These are phyloP conservation scores for Xestia xanthographa DNA, from an alignment of 2,888 invertebrate genomes.

Conservation along the genomic window DNA sequence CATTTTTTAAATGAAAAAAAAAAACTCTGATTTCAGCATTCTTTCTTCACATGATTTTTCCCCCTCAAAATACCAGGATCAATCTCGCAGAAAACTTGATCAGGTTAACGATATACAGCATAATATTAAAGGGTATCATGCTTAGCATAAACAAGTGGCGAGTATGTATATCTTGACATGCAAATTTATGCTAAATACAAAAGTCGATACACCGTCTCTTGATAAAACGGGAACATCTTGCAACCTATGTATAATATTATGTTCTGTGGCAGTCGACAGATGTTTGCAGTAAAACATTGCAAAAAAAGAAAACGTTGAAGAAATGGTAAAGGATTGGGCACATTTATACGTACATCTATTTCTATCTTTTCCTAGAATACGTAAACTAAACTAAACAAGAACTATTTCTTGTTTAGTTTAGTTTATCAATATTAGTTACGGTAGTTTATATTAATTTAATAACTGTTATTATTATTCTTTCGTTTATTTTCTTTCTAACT, in stretches of 20 bases:
- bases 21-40: background rate
- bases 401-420: too few relatives aligned
- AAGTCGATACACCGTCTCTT: slow-evolving; percentile 84
- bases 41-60: background rate
- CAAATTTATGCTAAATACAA: slow-evolving; percentile 88
- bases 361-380: too few relatives aligned
- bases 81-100: slow-evolving; percentile 62
- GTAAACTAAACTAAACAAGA: too few relatives aligned
- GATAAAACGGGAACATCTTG: slow-evolving; percentile 64
- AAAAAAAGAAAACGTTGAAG: background rate
- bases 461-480: background rate
- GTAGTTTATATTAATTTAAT: too few relatives aligned
- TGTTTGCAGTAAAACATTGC: slow-evolving; percentile 23
- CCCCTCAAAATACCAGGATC: slow-evolving; percentile 41
- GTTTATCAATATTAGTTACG: too few relatives aligned
- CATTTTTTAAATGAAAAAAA: too few relatives aligned
- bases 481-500: too few relatives aligned
- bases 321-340: background rate
- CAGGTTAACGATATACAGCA: slow-evolving; percentile 72
- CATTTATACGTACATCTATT: too few relatives aligned
- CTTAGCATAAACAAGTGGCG: slow-evolving; percentile 78
- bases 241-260: slow-evolving; percentile 59
- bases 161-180: slow-evolving; percentile 81
- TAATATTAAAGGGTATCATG: slow-evolving; percentile 74
- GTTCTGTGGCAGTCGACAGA: slow-evolving; percentile 41